Conservation (phyloP, 2,888 invertebrate genomes). For the Brenthis daphne region DNA sequence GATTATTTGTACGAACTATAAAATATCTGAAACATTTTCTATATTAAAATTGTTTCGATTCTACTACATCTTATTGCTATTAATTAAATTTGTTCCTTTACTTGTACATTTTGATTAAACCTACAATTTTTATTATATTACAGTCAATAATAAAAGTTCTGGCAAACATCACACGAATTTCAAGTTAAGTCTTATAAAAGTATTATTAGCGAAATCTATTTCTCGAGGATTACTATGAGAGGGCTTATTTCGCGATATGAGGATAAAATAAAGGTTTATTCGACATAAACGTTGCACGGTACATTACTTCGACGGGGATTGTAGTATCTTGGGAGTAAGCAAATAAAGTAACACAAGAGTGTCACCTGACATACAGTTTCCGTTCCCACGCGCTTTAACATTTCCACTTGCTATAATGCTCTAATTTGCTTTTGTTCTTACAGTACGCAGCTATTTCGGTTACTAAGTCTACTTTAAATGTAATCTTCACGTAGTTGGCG, state of each 20-base stretch:
- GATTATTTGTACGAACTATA: not conserved
- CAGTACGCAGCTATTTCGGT: slow-evolving; percentile 57
- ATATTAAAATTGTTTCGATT: not conserved
- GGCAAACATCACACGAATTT: slow-evolving; percentile 23
- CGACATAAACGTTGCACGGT: slow-evolving; percentile 53
- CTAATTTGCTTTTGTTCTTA: slow-evolving; percentile 75
- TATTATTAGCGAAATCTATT: slow-evolving; percentile 37
- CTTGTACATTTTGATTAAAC: not conserved
- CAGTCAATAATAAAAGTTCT: not conserved
- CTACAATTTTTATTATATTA: not conserved
- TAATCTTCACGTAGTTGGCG: slow-evolving; percentile 54
- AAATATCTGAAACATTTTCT: not conserved
- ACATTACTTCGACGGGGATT: slow-evolving; percentile 56
- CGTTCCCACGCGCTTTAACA: slow-evolving; percentile 65
- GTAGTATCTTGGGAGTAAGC: slow-evolving; percentile 54
- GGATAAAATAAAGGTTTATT: slow-evolving; percentile 70
- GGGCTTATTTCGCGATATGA: slow-evolving; percentile 54
- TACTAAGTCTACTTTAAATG: slow-evolving; percentile 51
- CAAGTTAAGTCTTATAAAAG: slow-evolving; percentile 34
- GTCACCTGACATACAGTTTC: slow-evolving; percentile 60
- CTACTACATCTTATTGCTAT: not conserved
- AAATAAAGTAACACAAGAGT: slow-evolving; percentile 61
- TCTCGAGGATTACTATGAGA: slow-evolving; percentile 44
- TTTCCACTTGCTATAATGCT: slow-evolving; percentile 50
- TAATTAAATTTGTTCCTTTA: not conserved